phyloP scores from a whole-genome alignment of 1,140 invertebrate genomes.

The Propsilocerus akamusi region DNA sequence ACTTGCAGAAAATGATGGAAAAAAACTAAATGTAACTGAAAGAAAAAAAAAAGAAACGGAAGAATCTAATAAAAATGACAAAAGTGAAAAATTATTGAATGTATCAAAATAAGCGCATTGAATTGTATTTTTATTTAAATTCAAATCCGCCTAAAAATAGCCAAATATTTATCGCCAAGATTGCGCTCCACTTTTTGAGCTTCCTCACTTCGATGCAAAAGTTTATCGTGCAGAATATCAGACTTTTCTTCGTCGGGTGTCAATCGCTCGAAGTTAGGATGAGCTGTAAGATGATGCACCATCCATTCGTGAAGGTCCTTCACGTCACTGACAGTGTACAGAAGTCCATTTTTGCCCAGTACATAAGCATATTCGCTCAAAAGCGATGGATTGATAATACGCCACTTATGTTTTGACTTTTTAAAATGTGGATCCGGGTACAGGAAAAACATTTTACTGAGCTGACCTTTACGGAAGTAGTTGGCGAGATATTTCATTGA shows the following conservation, averaged over 20 bases:
- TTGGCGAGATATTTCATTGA: conserved; percentile 99
- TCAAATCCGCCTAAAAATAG: conserved; percentile 62
- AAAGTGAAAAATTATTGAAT: no score
- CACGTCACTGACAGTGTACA: conserved; percentile 97
- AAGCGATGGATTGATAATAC: conserved; percentile 86
- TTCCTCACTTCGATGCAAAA: conserved; percentile 91
- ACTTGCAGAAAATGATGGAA: no score
- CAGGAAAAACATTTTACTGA: conserved; percentile 98
- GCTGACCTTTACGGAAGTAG: conserved; percentile 85
- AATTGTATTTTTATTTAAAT: no score
- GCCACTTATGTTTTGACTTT: conserved; percentile 97
- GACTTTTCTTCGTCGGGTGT: conserved; percentile 50
- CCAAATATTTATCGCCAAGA: conserved; percentile 82
- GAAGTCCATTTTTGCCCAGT: conserved; percentile 66
- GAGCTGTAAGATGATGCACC: conserved; percentile 73
- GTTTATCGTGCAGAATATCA: conserved; percentile 73
- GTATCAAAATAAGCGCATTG: no score
- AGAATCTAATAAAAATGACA: no score
- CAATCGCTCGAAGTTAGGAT: conserved; percentile 68
- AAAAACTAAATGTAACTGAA: no score
- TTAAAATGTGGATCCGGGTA: conserved; percentile 99
- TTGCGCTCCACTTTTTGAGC: conserved; percentile 95
- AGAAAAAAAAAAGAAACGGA: no score
- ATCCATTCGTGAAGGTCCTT: conserved; percentile 97
- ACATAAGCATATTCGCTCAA: conserved; percentile 96